Conservation (phyloP, 2,888 invertebrate species). For the Hofmannophila pseudospretella region DNA sequence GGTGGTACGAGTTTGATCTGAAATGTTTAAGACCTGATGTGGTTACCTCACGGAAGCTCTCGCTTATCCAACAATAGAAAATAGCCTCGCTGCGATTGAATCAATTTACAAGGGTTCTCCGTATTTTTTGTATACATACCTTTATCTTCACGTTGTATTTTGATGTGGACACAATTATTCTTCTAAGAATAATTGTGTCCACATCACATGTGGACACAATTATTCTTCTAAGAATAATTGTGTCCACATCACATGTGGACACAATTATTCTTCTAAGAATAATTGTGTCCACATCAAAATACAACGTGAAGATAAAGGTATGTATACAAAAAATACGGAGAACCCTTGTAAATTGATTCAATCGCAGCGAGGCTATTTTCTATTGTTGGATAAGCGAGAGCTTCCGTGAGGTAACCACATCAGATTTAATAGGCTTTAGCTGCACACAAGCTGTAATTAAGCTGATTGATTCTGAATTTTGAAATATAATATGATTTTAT, state of each 20-base stretch:
- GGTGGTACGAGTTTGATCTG: too few species aligned
- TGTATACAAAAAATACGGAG: neutral
- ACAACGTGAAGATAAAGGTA: too few species aligned
- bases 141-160: too few species aligned
- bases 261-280: too few species aligned
- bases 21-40: conserved; percentile 15
- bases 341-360: conserved; percentile 7
- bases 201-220: too few species aligned
- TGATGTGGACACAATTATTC: too few species aligned
- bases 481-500: neutral
- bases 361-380: conserved; percentile 12
- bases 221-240: too few species aligned
- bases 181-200: too few species aligned
- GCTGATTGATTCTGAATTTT: neutral
- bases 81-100: conserved; percentile 11
- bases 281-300: too few species aligned
- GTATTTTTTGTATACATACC: conserved; percentile 1
- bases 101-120: conserved; percentile 3
- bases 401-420: conserved; percentile 20
- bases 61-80: conserved; percentile 21
- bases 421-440: conserved; percentile 11
- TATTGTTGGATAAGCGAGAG: conserved; percentile 21
- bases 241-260: too few species aligned
- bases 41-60: conserved; percentile 19
- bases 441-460: neutral